Evolutionary conservation across 2,113 vertebrate genomes (phyloP).

Genomic region (Hiodon tergisus): DNA sequence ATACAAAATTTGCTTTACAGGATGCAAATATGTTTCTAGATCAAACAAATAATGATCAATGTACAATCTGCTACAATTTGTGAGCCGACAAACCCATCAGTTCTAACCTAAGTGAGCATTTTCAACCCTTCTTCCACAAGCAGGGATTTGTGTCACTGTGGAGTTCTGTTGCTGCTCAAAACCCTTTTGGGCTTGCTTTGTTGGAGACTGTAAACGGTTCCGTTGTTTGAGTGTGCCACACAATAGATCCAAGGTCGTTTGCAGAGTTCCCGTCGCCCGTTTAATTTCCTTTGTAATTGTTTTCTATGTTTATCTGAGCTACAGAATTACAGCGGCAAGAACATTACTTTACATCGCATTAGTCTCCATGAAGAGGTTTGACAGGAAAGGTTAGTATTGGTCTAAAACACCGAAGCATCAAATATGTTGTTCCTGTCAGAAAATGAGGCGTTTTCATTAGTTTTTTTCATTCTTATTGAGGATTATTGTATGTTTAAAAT

Average conservation of each 20-base stretch:
- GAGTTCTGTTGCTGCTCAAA: not conserved
- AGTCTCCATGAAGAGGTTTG: constrained; percentile 14
- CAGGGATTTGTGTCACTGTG: not conserved
- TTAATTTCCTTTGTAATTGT: constrained; percentile 23
- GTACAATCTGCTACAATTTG: too few species aligned
- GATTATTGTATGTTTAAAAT: not conserved
- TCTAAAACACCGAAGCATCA: constrained; percentile 1
- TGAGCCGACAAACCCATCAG: not conserved
- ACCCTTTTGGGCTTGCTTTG: not conserved
- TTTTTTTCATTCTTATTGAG: constrained; percentile 5
- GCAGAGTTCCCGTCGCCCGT: not conserved
- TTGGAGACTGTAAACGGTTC: not conserved
- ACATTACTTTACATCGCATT: constrained; percentile 25
- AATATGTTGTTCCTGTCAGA: constrained; percentile 4
- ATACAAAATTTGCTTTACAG: too few species aligned
- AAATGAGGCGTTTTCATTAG: not conserved
- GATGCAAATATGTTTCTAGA: too few species aligned
- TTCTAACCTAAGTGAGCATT: not conserved
- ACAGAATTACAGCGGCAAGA: constrained; percentile 18
- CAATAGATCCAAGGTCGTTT: constrained; percentile 21
- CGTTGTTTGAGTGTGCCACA: not conserved
- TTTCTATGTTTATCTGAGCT: constrained; percentile 16
- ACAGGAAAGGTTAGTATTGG: constrained; percentile 19
- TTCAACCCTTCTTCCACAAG: not conserved
- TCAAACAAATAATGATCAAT: too few species aligned